phyloP scores from a whole-genome alignment of 2,888 invertebrate genomes.

The Alitta virens region DNA sequence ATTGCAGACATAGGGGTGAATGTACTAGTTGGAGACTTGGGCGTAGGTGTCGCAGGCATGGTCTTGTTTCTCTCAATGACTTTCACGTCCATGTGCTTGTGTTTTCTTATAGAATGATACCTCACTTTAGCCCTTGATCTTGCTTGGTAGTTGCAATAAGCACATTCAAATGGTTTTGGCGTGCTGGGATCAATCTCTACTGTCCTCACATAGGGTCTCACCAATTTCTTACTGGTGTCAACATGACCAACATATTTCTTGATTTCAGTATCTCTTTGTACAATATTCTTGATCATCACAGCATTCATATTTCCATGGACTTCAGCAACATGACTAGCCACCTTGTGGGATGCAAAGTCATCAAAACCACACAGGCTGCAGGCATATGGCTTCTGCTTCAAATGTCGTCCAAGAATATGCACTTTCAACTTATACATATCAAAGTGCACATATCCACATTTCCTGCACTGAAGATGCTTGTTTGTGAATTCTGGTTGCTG shows the following conservation, averaged over 20 bases:
- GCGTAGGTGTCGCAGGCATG: neutral
- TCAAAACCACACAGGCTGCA: conserved; percentile 12
- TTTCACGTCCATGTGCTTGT: neutral
- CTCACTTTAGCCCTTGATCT: neutral
- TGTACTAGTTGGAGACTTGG: neutral
- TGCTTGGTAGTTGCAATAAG: neutral
- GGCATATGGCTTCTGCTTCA: conserved; percentile 7
- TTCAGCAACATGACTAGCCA: conserved; percentile 15
- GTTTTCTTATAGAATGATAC: neutral
- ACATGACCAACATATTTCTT: neutral
- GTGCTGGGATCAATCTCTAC: neutral
- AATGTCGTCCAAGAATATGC: conserved; percentile 1
- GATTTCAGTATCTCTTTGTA: neutral
- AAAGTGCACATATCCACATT: neutral
- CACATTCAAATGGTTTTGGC: neutral
- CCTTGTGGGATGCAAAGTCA: conserved; percentile 3
- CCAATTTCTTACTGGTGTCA: neutral
- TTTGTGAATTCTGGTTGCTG: neutral
- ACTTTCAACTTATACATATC: neutral
- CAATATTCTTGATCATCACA: neutral
- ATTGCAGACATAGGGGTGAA: neutral
- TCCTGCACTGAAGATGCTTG: neutral
- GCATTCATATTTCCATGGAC: conserved; percentile 19
- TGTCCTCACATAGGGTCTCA: neutral
- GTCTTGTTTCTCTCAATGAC: neutral